phyloP scores from a whole-genome alignment of 2,113 vertebrate genomes.

The Prionailurus viverrinus region DNA sequence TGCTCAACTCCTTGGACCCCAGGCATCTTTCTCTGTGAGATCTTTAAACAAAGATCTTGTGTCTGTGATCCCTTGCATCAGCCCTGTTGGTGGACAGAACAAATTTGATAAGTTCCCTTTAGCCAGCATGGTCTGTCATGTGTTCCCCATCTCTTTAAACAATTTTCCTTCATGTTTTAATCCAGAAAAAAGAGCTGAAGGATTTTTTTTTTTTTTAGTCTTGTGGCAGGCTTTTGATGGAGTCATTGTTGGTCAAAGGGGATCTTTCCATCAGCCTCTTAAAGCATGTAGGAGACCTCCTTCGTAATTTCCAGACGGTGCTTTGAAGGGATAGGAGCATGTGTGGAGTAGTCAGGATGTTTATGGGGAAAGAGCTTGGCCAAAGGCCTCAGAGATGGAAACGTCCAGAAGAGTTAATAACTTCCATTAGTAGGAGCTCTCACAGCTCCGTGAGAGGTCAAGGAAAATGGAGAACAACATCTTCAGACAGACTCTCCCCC shows the following conservation, averaged over 20 bases:
- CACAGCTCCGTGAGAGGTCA: not conserved
- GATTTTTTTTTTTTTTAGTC: not conserved
- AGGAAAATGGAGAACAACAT: not conserved
- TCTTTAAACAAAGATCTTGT: not conserved
- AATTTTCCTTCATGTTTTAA: not conserved
- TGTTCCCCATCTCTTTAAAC: not conserved
- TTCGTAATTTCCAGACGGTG: accelerated
- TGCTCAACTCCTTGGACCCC: not conserved
- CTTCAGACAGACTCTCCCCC: not conserved
- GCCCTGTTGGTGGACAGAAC: not conserved
- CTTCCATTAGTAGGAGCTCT: not conserved
- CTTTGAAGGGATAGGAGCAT: not conserved
- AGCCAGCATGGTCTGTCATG: not conserved
- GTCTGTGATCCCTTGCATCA: not conserved
- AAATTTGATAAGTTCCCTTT: not conserved
- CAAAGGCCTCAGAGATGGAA: not conserved
- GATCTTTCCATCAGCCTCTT: not conserved
- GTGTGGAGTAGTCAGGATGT: too few relatives aligned
- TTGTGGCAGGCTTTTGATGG: not conserved
- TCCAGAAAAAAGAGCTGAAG: not conserved
- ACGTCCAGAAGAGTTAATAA: not conserved
- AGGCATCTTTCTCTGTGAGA: not conserved
- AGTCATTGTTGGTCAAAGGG: not conserved
- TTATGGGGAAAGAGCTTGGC: not conserved
- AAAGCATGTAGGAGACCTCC: not conserved